Base-by-base conservation (phyloP, 2,113 vertebrate species). In the Anhinga rufa region DNA sequence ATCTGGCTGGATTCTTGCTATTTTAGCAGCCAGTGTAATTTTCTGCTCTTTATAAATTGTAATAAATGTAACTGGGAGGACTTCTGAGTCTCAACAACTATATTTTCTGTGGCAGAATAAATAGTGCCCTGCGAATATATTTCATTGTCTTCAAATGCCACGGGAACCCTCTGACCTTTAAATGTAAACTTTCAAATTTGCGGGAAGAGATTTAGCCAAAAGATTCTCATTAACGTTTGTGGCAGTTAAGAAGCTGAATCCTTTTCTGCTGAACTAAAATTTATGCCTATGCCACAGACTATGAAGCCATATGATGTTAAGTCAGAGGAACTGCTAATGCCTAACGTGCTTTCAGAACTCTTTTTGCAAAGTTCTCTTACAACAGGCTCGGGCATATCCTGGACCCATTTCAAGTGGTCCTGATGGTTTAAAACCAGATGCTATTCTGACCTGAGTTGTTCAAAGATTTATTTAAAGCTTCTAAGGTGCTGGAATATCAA, bases 161-260 rank as follows among this genome's bases (percentile, higher is more conserved):
- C 4, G 17, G 42, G 60, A 80, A 77, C 34, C 44, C 82, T 86
- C 57, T 96, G 87, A 90, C 42, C 32, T 70, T 92, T 84, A 92
- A 93, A 96, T 57, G 52, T 61, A 97, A 95, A 96, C 77, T 88
- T 93, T 72, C 44, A 68, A 81, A 64, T 92, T 96, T 89, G 74
- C 2, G 2, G 36, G 46, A 88, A 46, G 52, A 69, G 1, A 11
- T 10, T 44, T 54, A 90, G 44, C 54, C 69, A 75, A 89, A 92
- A 86, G 57, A 69, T 78, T 88, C 31, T 54, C 32, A 25, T 84
- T 65, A 72, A 22, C 51, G 44, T 79, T 62, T 93, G 85, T 62
- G 44, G 38, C 38, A 28, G 12, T 34, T 55, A 60, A 90, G 51
- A 54, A 64, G 34, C 46, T 49, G 36, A 80, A 34, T 28, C 6